phyloP scores from a whole-genome alignment of 2,888 invertebrate species.

The Drosophila ezoana region DNA sequence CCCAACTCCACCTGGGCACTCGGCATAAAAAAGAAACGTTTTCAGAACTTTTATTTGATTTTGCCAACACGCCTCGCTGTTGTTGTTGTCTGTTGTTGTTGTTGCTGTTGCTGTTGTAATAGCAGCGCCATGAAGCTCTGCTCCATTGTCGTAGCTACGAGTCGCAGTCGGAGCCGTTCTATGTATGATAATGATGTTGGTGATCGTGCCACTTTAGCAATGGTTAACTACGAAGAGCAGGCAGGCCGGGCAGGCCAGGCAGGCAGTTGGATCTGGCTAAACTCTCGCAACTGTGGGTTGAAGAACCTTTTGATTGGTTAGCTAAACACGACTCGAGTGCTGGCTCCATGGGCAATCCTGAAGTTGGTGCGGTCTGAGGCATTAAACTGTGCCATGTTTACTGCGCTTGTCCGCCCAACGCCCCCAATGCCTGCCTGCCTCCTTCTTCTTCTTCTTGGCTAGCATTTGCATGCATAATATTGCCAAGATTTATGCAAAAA shows the following conservation, averaged over 20 bases:
- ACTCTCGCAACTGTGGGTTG: conserved; percentile 51
- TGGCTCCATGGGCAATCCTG: conserved; percentile 76
- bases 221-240: conserved; percentile 66
- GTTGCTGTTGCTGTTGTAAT: conserved; percentile 22
- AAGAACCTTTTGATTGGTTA: conserved; percentile 82
- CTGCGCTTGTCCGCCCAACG: conserved; percentile 23
- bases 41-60: conserved; percentile 75
- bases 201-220: conserved; percentile 82
- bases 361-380: conserved; percentile 69
- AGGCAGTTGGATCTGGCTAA: conserved; percentile 15
- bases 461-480: conserved; percentile 75
- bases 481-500: conserved; percentile 80
- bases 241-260: conserved; percentile 8
- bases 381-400: conserved; percentile 72
- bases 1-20: conserved; percentile 10
- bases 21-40: conserved; percentile 56
- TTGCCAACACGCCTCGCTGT: conserved; percentile 54
- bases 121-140: conserved; percentile 34
- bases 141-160: conserved; percentile 48
- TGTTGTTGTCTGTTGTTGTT: conserved; percentile 20
- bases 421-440: background rate
- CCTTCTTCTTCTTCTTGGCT: conserved; percentile 1
- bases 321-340: conserved; percentile 62
- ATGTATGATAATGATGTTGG: conserved; percentile 80
- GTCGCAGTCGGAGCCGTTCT: conserved; percentile 28